phyloP scores from a whole-genome alignment of 2,888 invertebrate genomes.

The Drosophila mayaguana region DNA sequence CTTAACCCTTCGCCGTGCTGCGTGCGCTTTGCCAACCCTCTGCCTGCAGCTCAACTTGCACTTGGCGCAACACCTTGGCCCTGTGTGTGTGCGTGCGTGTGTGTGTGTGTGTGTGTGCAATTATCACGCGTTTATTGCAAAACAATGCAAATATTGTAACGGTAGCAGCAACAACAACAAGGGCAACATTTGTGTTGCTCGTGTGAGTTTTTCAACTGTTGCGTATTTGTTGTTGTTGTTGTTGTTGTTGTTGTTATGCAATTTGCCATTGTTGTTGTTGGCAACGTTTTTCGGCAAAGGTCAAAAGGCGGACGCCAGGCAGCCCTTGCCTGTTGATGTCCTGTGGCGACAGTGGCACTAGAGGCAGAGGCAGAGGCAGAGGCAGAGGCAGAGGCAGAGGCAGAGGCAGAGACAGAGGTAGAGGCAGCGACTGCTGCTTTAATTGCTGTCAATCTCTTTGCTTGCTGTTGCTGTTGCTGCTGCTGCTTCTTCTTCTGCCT shows the following conservation, averaged over 20 bases:
- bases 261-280: conserved; percentile 17
- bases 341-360: conserved; percentile 52
- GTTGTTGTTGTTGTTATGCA: conserved; percentile 24
- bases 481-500: neutral
- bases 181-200: conserved; percentile 11
- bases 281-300: conserved; percentile 58
- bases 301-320: conserved; percentile 49
- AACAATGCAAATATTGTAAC: conserved; percentile 76
- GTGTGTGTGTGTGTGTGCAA: conserved; percentile 28
- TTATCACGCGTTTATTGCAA: conserved; percentile 78
- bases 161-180: conserved; percentile 35
- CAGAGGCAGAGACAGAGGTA: conserved; percentile 30
- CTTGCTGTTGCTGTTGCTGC: conserved; percentile 10
- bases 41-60: conserved; percentile 48
- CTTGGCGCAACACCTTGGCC: conserved; percentile 58
- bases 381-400: conserved; percentile 27
- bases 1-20: conserved; percentile 37
- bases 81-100: neutral
- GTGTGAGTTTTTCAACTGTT: conserved; percentile 57
- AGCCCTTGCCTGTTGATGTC: conserved; percentile 41
- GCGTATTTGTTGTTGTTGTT: conserved; percentile 26
- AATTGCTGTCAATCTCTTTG: conserved; percentile 71
- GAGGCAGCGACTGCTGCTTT: conserved; percentile 33
- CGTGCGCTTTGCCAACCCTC: conserved; percentile 13
- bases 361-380: conserved; percentile 26